These are phyloP conservation scores for Parotia lawesii DNA, from an alignment of 2,113 vertebrate species.

Conservation along the genomic window DNA sequence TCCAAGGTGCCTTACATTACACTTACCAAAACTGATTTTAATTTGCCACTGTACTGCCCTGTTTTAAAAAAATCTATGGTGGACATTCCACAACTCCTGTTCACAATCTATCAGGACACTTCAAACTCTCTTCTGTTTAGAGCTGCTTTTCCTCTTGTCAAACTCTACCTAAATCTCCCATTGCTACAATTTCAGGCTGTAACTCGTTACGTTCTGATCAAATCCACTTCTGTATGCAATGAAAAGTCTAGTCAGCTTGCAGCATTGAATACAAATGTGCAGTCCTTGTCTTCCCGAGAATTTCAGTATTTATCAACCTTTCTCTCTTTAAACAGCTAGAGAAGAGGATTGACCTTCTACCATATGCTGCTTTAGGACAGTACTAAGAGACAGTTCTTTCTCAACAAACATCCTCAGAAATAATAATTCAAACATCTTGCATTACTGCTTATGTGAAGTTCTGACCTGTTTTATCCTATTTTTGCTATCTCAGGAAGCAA, in stretches of 20 bases:
- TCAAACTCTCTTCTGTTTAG: not conserved
- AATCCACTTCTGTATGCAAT: not conserved
- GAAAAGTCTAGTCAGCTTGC: not conserved
- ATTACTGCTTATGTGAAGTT: not conserved
- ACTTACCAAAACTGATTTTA: not conserved
- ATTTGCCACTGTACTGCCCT: not conserved
- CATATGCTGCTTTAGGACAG: not conserved
- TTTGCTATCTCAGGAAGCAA: not conserved
- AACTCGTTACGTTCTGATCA: not conserved
- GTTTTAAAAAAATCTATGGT: not conserved
- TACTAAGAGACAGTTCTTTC: not conserved
- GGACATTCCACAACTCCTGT: not conserved
- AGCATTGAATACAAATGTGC: not conserved
- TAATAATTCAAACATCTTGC: not conserved
- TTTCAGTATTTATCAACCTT: not conserved
- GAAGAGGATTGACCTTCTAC: not conserved
- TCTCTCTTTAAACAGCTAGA: not conserved
- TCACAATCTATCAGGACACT: not conserved
- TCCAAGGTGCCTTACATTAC: not conserved
- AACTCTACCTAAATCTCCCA: not conserved
- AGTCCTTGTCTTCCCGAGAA: not conserved
- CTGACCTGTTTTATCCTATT: not conserved
- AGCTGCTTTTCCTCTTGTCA: not conserved
- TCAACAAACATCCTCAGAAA: not conserved
- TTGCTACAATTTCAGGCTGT: not conserved